Evolutionary conservation across 2,113 vertebrate species (phyloP).

Genomic region (Mesoclemmys tuberculata): DNA sequence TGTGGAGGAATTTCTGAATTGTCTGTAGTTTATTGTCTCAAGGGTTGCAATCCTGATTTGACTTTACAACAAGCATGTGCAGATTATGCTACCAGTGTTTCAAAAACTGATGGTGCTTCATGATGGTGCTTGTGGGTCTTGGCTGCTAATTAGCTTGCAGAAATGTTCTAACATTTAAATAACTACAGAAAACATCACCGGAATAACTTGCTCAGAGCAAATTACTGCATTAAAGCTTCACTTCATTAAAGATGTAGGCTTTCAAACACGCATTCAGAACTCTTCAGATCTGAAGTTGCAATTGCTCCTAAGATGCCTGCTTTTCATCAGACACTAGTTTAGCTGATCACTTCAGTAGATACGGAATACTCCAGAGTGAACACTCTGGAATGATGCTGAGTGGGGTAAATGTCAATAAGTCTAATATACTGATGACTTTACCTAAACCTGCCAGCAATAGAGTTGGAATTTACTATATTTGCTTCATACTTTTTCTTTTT

Average conservation of each 20-base stretch:
- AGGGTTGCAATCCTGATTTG: background rate
- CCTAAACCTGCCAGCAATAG: background rate
- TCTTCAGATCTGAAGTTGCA: background rate
- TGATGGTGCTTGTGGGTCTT: background rate
- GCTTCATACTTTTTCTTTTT: background rate
- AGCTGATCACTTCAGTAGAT: background rate
- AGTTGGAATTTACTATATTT: background rate
- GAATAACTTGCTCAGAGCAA: constrained; percentile 11
- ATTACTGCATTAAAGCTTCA: background rate
- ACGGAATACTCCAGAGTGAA: background rate
- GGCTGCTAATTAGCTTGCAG: background rate
- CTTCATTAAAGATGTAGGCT: constrained; percentile 8
- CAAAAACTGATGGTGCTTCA: background rate
- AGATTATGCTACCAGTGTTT: background rate
- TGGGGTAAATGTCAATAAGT: background rate
- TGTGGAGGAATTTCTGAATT: background rate
- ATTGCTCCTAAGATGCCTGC: background rate
- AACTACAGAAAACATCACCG: background rate
- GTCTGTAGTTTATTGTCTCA: background rate
- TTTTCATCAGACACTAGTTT: background rate
- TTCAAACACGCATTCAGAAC: background rate
- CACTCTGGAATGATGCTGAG: background rate
- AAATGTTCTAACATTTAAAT: background rate
- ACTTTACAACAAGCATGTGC: background rate
- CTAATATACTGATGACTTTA: background rate